Base-by-base conservation (phyloP, 2,888 invertebrate species). In the Lithophane ornitopus region DNA sequence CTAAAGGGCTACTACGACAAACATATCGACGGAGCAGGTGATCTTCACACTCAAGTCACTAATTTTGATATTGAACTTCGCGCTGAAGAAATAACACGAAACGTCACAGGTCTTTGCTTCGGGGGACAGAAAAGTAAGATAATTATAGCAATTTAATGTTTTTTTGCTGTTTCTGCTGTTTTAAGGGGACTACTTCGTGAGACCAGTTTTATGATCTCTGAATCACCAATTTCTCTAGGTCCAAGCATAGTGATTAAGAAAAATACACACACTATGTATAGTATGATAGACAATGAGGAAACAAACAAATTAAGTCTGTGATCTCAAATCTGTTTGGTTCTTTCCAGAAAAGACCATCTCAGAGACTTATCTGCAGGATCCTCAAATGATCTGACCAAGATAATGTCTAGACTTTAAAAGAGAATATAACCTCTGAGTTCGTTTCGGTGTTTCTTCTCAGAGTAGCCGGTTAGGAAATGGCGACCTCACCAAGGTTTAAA, bases 41-140 rank as follows among this genome's bases (percentile, higher is more conserved):
- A 78, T 11, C 78, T 78, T 26, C 62, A 78, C 7, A 67, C 67
- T 46, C 52, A 78, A 41, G 54, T 78, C 16, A 78, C 71, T 7
- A 67, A 61, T 19, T 78, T 78, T 26, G 22, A 0, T 26, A 46
- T 72, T 54, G 62, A 71, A 22, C 52, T 78, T 41, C 39, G 41
- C 6, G 16, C 71, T 68, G 72, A 78, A 67, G 34, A 62, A 61
- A 61, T 78, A 52, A 19, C 6, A 26, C 26, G n/a, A 28, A 67
- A 78, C 9, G 1, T 62, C 12, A 49, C 72, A 16, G 78, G 67
- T 8, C 2, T 78, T 12, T 52, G 16, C 46, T 63, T 78, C 16
- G 70, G 22, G 14, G 58, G 28, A 41, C 46, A 34, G 3, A 28
- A 41, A 41, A 66, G 75, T 73, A 70, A 63, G 49, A 19, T 19